A percentile compares a stretch with the other conserved stretches of the same genome.
Conservation (phyloP, 2,888 invertebrate genomes). For the Argyresthia albistria region DNA sequence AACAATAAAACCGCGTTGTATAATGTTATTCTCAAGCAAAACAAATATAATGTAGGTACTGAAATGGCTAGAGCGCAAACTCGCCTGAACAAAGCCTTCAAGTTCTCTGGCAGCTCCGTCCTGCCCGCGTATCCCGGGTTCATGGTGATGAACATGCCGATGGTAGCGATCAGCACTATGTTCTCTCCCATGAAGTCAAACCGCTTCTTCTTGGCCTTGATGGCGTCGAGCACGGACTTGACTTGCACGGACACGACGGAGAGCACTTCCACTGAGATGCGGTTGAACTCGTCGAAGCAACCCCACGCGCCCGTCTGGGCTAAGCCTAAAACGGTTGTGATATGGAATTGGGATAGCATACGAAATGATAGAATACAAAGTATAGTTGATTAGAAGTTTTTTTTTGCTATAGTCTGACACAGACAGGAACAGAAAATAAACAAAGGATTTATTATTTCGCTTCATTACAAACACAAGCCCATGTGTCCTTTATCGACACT, state of each 20-base stretch:
- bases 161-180: constrained; percentile 80
- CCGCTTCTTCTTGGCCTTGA: constrained; percentile 82
- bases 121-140: constrained; percentile 96
- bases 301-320: constrained; percentile 97
- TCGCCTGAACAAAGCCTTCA: constrained; percentile 76
- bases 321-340: constrained; percentile 60
- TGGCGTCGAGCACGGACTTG: constrained; percentile 87
- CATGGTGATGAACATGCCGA: constrained; percentile 97
- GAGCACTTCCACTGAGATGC: constrained; percentile 94
- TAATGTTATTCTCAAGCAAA: neutral
- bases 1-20: neutral
- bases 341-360: neutral
- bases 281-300: constrained; percentile 97
- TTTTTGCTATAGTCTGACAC: no score
- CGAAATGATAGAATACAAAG: no score
- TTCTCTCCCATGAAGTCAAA: constrained; percentile 91
- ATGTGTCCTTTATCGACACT: no score
- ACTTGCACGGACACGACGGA: constrained; percentile 97
- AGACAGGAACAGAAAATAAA: no score
- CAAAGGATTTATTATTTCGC: no score
- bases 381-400: no score
- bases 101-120: constrained; percentile 90
- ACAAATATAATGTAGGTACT: no score
- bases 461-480: no score
- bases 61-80: no score